Conservation (phyloP, 1,140 invertebrate genomes). For the Calliphora vicina region DNA sequence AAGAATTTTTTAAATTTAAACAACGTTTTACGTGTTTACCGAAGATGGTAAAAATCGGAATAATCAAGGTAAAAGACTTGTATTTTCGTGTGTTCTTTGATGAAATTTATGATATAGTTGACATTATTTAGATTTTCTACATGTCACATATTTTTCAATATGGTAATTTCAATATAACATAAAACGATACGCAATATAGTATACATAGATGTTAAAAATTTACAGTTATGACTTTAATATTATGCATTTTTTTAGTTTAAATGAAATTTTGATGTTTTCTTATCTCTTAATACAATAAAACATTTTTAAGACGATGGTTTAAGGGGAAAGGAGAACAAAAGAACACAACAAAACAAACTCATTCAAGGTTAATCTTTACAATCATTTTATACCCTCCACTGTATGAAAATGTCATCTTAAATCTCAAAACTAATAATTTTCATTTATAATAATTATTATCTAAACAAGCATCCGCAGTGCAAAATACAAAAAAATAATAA, state of each 20-base stretch:
- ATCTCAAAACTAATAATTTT: neutral
- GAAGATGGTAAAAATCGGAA: no score
- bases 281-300: neutral
- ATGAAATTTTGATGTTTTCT: neutral
- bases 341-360: neutral
- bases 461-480: neutral
- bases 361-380: conserved; percentile 13
- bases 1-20: no score
- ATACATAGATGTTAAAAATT: neutral
- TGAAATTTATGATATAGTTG: no score
- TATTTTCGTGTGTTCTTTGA: no score
- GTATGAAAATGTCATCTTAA: conserved; percentile 8
- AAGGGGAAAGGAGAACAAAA: neutral
- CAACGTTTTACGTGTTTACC: no score
- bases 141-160: no score
- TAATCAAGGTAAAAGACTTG: no score
- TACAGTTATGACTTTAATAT: neutral
- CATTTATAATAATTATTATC: conserved; percentile 10
- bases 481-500: neutral
- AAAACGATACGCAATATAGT: neutral
- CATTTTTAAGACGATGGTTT: neutral
- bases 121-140: no score
- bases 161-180: no score
- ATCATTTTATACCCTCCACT: neutral
- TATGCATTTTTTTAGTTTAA: neutral